phyloP scores from a whole-genome alignment of 1,140 invertebrate species.

The Rhopalosiphum maidis region DNA sequence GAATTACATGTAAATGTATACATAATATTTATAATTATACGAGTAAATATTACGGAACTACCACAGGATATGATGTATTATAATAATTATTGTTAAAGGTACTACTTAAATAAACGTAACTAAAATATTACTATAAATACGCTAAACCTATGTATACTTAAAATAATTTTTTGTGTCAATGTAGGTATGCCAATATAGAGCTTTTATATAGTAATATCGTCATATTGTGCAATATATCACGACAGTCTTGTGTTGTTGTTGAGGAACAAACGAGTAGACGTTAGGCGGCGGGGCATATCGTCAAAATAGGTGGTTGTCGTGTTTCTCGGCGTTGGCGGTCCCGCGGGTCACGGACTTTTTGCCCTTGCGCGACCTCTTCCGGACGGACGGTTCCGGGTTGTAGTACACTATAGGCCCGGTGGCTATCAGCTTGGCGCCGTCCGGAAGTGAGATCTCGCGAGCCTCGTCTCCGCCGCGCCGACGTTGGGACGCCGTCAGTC shows the following conservation, averaged over 20 bases:
- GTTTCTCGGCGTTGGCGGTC: neutral
- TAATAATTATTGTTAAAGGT: neutral
- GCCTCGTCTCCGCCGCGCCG: neutral
- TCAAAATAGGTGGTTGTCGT: neutral
- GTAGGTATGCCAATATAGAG: neutral
- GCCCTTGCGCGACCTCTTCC: neutral
- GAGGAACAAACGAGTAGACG: slow-evolving; percentile 15
- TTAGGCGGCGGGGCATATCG: neutral
- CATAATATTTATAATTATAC: neutral
- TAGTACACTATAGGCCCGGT: slow-evolving; percentile 75
- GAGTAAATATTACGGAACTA: neutral
- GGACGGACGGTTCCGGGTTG: slow-evolving; percentile 62
- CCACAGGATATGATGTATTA: neutral
- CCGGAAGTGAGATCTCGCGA: slow-evolving; percentile 60
- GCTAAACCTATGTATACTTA: neutral
- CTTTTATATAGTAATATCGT: slow-evolving; percentile 1
- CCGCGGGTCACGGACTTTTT: neutral
- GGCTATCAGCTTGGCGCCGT: slow-evolving; percentile 71
- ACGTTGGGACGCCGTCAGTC: neutral
- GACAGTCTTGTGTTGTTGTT: slow-evolving; percentile 32
- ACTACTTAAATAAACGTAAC: neutral
- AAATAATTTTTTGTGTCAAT: neutral
- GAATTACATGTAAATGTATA: neutral
- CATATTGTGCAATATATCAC: neutral
- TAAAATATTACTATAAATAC: neutral